Evolutionary conservation across 1,140 invertebrate genomes (phyloP).

Genomic region (Atta colombica): DNA sequence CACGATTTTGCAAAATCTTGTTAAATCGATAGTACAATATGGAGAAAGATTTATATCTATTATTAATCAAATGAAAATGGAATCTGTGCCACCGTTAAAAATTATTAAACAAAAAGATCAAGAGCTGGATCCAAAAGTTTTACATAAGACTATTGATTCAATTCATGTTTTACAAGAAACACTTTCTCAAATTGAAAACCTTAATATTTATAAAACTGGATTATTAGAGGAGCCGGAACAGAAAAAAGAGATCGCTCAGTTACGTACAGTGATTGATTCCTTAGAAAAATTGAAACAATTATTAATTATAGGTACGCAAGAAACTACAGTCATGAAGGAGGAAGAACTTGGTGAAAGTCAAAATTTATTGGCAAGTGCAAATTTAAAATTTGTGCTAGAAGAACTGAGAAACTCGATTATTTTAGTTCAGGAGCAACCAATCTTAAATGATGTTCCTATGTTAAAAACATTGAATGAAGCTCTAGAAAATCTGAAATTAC

Average conservation of each 20-base stretch:
- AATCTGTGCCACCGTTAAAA: neutral
- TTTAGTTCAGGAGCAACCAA: constrained; percentile 51
- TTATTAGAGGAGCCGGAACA: constrained; percentile 25
- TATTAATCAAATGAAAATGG: constrained; percentile 1
- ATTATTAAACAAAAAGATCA: constrained; percentile 16
- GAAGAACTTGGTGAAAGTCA: constrained; percentile 27
- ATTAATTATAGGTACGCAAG: constrained; percentile 20
- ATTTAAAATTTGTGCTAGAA: constrained; percentile 60
- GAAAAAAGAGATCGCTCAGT: constrained; percentile 16
- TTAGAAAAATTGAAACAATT: constrained; percentile 76
- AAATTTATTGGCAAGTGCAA: constrained; percentile 18
- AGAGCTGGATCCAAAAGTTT: constrained; percentile 25
- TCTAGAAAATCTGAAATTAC: constrained; percentile 45
- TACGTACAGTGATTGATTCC: constrained; percentile 59
- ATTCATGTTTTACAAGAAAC: constrained; percentile 58
- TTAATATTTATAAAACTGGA: constrained; percentile 14
- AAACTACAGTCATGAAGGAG: neutral
- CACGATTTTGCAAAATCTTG: constrained; percentile 28
- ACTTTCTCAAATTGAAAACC: constrained; percentile 52
- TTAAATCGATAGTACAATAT: constrained; percentile 48
- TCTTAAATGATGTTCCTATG: neutral
- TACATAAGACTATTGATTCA: constrained; percentile 56
- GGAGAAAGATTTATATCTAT: constrained; percentile 44
- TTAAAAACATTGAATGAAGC: constrained; percentile 18
- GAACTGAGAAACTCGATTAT: constrained; percentile 56